These are phyloP conservation scores for Choloepus didactylus DNA, from an alignment of 2,797 vertebrate species.

Conservation along the genomic window DNA sequence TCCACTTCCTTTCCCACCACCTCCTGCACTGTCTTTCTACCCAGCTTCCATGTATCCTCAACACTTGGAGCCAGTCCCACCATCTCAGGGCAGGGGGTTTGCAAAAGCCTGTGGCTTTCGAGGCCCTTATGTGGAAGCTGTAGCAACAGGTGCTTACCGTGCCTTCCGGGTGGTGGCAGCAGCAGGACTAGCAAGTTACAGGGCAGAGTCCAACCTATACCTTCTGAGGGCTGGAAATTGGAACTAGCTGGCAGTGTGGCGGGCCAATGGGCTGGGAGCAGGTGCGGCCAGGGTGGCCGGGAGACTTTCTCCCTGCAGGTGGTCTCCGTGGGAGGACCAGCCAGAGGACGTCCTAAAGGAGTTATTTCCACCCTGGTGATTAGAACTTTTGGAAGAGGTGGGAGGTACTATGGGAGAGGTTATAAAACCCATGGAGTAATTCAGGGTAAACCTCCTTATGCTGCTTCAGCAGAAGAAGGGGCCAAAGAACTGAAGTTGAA, in stretches of 20 bases:
- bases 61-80: conserved; percentile 92
- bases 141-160: conserved; percentile 91
- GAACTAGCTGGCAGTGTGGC: conserved; percentile 98
- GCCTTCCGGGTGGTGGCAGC: conserved; percentile 90
- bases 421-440: conserved; percentile 93
- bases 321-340: conserved; percentile 95
- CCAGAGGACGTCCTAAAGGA: conserved; percentile 94
- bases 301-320: conserved; percentile 95
- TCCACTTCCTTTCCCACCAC: conserved; percentile 92
- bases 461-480: conserved; percentile 92
- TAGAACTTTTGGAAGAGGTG: conserved; percentile 95
- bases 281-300: conserved; percentile 93
- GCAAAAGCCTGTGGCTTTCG: conserved; percentile 92
- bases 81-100: conserved; percentile 91
- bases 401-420: conserved; percentile 92
- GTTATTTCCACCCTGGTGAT: conserved; percentile 97
- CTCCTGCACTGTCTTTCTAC: conserved; percentile 96
- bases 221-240: conserved; percentile 96
- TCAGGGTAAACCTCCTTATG: conserved; percentile 93
- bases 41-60: conserved; percentile 93
- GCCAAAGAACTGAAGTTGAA: conserved; percentile 93
- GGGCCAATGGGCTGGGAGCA: conserved; percentile 96
- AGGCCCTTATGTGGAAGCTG: conserved; percentile 91
- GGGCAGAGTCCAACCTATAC: conserved; percentile 93
- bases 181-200: conserved; percentile 92